These are phyloP conservation scores for Drosophila quadrilineata DNA, from an alignment of 1,140 invertebrate species.

Conservation along the genomic window DNA sequence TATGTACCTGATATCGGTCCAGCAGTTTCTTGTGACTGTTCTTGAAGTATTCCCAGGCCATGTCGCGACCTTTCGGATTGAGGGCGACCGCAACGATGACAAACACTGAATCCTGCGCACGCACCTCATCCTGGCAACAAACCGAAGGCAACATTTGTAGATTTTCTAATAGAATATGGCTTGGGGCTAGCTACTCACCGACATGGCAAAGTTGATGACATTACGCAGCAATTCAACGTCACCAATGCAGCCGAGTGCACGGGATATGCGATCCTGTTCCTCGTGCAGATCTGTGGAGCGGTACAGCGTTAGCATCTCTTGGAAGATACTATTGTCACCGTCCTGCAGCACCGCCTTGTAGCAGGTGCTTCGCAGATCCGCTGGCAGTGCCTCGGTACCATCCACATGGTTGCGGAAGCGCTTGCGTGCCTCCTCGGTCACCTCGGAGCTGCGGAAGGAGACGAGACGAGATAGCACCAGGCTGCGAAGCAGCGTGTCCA, in stretches of 20 bases:
- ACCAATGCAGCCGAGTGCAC: slow-evolving; percentile 89
- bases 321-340: slow-evolving; percentile 87
- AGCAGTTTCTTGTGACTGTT: slow-evolving; percentile 90
- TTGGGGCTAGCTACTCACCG: slow-evolving; percentile 84
- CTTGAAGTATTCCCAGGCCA: slow-evolving; percentile 96
- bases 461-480: slow-evolving; percentile 92
- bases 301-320: slow-evolving; percentile 92
- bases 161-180: not conserved
- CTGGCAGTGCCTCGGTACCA: slow-evolving; percentile 86
- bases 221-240: slow-evolving; percentile 87
- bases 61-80: slow-evolving; percentile 88
- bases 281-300: slow-evolving; percentile 93
- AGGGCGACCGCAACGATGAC: slow-evolving; percentile 92
- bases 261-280: slow-evolving; percentile 94
- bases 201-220: slow-evolving; percentile 94
- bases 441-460: slow-evolving; percentile 88
- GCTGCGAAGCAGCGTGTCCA: slow-evolving; percentile 91
- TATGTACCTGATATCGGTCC: slow-evolving; percentile 87
- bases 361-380: slow-evolving; percentile 93
- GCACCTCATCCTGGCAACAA: slow-evolving; percentile 89
- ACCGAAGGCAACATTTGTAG: not conserved
- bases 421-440: slow-evolving; percentile 88
- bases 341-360: slow-evolving; percentile 91
- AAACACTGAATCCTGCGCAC: slow-evolving; percentile 94
- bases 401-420: slow-evolving; percentile 87